phyloP scores from a whole-genome alignment of 2,888 invertebrate species.

The Nomada fucata region DNA sequence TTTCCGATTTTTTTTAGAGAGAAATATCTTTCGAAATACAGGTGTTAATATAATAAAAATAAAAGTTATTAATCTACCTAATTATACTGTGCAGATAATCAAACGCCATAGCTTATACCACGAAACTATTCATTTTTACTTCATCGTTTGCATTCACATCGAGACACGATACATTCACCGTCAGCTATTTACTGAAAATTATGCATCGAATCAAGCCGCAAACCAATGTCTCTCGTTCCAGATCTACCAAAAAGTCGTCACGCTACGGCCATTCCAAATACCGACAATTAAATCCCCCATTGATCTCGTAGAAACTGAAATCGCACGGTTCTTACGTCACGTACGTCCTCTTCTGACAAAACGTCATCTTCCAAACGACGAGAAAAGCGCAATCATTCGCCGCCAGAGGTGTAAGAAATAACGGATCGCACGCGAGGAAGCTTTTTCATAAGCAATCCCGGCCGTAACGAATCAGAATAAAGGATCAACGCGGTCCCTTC shows the following conservation, averaged over 20 bases:
- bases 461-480: conserved; percentile 55
- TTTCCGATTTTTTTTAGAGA: too few relatives aligned
- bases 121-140: too few relatives aligned
- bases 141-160: too few relatives aligned
- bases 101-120: too few relatives aligned
- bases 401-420: conserved; percentile 25
- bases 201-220: too few relatives aligned
- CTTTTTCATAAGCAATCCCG: neutral
- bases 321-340: neutral
- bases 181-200: too few relatives aligned
- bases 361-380: neutral
- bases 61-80: too few relatives aligned
- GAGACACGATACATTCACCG: too few relatives aligned
- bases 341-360: neutral
- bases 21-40: too few relatives aligned
- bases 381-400: neutral
- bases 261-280: neutral
- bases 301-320: neutral
- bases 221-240: neutral
- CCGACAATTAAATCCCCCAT: neutral
- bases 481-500: conserved; percentile 8
- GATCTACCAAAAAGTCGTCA: neutral
- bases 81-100: too few relatives aligned
- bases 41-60: too few relatives aligned
- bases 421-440: conserved; percentile 19